phyloP scores from a whole-genome alignment of 2,797 vertebrate genomes.

The Caiman crocodilus region DNA sequence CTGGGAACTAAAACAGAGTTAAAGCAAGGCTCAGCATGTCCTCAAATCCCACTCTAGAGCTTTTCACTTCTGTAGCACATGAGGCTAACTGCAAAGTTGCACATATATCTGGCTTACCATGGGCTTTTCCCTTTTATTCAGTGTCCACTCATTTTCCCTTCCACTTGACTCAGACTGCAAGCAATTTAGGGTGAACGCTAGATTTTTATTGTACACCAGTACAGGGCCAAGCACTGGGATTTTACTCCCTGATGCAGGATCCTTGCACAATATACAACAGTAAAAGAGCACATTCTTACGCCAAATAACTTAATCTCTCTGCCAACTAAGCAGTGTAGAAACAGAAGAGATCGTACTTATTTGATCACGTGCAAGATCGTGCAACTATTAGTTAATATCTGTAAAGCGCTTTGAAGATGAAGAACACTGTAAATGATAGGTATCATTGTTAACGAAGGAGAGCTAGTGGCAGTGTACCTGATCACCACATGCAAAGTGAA shows the following conservation, averaged over 20 bases:
- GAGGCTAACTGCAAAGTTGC: neutral
- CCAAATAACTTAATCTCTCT: neutral
- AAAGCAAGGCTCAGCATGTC: neutral
- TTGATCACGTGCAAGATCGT: neutral
- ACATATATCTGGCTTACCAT: neutral
- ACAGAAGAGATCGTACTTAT: neutral
- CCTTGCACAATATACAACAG: too few species aligned
- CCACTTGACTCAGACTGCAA: neutral
- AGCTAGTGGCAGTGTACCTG: neutral
- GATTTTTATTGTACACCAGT: neutral
- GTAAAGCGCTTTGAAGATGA: neutral
- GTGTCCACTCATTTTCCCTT: neutral
- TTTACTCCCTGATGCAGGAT: too few species aligned
- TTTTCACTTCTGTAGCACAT: neutral
- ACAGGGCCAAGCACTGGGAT: neutral
- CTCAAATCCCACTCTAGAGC: neutral
- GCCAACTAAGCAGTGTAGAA: neutral
- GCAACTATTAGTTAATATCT: neutral
- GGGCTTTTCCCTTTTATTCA: neutral
- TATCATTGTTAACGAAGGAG: neutral
- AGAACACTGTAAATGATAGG: neutral
- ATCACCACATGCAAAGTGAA: neutral
- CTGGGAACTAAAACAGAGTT: too few species aligned
- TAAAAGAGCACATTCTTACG: too few species aligned
- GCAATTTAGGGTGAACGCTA: neutral